These are phyloP conservation scores for Emydura subglobosa DNA, from an alignment of 2,113 vertebrate genomes.

Conservation along the genomic window DNA sequence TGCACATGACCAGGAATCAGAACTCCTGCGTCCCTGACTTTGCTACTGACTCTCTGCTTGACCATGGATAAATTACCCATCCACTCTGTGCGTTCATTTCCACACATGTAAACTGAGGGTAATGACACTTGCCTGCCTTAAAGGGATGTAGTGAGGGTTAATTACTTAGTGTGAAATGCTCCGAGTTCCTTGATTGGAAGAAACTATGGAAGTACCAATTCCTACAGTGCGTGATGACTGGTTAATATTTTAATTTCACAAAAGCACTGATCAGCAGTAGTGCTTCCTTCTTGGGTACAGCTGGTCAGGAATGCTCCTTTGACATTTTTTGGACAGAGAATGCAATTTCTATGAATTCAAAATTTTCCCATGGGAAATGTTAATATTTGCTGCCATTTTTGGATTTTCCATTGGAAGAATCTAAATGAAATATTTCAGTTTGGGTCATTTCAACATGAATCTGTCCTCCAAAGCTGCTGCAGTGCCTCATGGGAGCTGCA, in stretches of 20 bases:
- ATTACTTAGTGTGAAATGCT: neutral
- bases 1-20: neutral
- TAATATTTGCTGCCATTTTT: too few relatives aligned
- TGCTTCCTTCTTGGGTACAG: neutral
- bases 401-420: too few relatives aligned
- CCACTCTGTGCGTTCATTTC: neutral
- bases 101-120: neutral
- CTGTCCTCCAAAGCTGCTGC: neutral
- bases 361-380: too few relatives aligned
- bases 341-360: neutral
- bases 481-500: too few relatives aligned
- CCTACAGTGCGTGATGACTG: neutral
- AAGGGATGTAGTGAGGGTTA: neutral
- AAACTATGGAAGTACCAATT: neutral
- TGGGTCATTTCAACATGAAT: neutral
- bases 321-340: neutral
- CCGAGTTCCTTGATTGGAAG: neutral
- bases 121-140: neutral
- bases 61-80: neutral
- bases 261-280: neutral
- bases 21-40: neutral
- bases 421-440: too few relatives aligned
- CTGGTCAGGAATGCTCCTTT: neutral
- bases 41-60: neutral
- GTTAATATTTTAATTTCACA: constrained; percentile 13